These are phyloP conservation scores for Castor canadensis DNA, from an alignment of 2,113 vertebrate genomes.

Conservation along the genomic window DNA sequence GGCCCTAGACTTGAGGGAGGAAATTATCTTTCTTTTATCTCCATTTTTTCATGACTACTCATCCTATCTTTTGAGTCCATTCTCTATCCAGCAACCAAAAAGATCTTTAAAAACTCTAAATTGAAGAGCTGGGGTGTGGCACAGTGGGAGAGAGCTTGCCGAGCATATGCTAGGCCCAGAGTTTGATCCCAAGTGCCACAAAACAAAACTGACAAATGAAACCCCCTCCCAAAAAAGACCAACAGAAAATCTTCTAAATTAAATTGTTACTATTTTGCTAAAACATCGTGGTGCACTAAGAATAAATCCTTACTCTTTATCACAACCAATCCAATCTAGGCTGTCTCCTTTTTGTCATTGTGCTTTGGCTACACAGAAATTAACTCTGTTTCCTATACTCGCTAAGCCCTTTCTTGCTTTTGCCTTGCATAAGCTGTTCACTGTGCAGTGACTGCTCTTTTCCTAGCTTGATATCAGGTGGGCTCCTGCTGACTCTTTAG, in stretches of 20 bases:
- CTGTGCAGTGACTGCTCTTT: background rate
- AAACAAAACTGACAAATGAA: background rate
- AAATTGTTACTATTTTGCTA: background rate
- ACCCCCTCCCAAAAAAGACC: no score
- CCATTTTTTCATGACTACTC: background rate
- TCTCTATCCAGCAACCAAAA: background rate
- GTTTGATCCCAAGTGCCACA: background rate
- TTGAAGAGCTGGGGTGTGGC: background rate
- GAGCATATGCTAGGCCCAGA: background rate
- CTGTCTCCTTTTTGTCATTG: background rate
- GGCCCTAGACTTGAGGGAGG: background rate
- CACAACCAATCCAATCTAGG: background rate
- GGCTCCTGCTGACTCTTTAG: background rate
- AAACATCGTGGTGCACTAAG: background rate
- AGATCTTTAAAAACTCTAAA: background rate
- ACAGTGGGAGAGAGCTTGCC: background rate
- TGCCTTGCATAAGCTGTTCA: background rate
- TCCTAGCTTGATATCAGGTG: background rate
- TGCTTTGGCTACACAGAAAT: background rate
- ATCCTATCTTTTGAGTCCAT: background rate
- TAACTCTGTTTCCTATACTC: background rate
- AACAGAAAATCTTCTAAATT: background rate
- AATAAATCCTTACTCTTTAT: background rate
- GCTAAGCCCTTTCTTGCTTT: background rate
- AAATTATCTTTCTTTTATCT: background rate